A percentile compares a stretch with the other conserved stretches of the same genome.
phyloP scores from a whole-genome alignment of 2,113 vertebrate genomes.

The Leiothrix lutea region DNA sequence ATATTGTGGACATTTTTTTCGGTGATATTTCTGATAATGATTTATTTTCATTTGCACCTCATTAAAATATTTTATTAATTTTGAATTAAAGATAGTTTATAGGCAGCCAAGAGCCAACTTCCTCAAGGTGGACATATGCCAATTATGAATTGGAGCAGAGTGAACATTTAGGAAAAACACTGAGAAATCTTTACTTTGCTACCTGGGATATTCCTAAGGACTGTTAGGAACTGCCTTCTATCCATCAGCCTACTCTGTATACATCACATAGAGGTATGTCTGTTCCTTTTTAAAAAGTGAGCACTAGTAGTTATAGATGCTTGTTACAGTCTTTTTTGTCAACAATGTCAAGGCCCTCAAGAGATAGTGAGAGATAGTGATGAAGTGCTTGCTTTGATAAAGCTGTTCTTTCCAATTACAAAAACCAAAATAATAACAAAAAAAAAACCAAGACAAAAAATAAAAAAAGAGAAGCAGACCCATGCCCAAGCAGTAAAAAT shows the following conservation, averaged over 20 bases:
- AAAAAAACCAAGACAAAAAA: background rate
- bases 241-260: background rate
- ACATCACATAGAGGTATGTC: background rate
- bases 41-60: background rate
- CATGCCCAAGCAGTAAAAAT: background rate
- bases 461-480: background rate
- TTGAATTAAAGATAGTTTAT: background rate
- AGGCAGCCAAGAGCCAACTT: background rate
- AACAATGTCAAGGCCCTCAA: background rate
- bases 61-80: background rate
- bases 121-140: background rate
- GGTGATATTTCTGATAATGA: background rate
- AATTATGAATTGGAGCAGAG: rapidly evolving
- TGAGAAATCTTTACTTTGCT: background rate
- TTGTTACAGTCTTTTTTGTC: background rate
- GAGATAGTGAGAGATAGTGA: background rate
- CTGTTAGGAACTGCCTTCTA: background rate
- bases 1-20: background rate
- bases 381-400: background rate
- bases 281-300: background rate
- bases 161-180: background rate
- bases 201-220: background rate
- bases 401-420: background rate
- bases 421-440: background rate
- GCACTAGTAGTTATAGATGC: background rate